phyloP scores from a whole-genome alignment of 1,140 invertebrate species.

The Cydia fagiglandana region DNA sequence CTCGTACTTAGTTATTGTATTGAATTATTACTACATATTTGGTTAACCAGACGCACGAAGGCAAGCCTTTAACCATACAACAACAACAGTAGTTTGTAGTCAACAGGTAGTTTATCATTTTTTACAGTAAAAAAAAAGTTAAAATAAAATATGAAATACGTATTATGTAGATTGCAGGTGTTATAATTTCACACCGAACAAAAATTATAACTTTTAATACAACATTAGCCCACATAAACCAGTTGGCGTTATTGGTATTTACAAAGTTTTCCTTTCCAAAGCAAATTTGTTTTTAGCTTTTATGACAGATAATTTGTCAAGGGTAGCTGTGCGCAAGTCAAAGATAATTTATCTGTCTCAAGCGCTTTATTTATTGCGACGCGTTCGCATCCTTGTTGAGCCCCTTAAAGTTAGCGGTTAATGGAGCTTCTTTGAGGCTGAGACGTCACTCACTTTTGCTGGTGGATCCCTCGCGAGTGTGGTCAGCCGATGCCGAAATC shows the following conservation, averaged over 20 bases:
- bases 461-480: slow-evolving; percentile 44
- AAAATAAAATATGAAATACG: too few species aligned
- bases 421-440: slow-evolving; percentile 72
- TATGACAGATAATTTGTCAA: slow-evolving; percentile 77
- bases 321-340: slow-evolving; percentile 72
- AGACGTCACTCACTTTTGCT: slow-evolving; percentile 63
- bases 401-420: slow-evolving; percentile 74
- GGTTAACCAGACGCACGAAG: too few species aligned
- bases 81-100: too few species aligned
- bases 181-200: neutral
- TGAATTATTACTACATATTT: too few species aligned
- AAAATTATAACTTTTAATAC: neutral
- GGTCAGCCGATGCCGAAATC: slow-evolving; percentile 47
- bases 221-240: slow-evolving; percentile 33
- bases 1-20: too few species aligned
- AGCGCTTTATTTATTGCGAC: slow-evolving; percentile 77
- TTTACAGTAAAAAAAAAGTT: neutral
- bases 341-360: slow-evolving; percentile 79
- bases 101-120: too few species aligned
- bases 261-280: slow-evolving; percentile 57
- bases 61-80: too few species aligned
- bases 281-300: slow-evolving; percentile 75
- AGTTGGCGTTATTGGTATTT: slow-evolving; percentile 47
- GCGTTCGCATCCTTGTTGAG: slow-evolving; percentile 73
- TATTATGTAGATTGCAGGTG: too few species aligned